These are phyloP conservation scores for Conopomorpha cramerella DNA, from an alignment of 1,140 invertebrate species.

Conservation along the genomic window DNA sequence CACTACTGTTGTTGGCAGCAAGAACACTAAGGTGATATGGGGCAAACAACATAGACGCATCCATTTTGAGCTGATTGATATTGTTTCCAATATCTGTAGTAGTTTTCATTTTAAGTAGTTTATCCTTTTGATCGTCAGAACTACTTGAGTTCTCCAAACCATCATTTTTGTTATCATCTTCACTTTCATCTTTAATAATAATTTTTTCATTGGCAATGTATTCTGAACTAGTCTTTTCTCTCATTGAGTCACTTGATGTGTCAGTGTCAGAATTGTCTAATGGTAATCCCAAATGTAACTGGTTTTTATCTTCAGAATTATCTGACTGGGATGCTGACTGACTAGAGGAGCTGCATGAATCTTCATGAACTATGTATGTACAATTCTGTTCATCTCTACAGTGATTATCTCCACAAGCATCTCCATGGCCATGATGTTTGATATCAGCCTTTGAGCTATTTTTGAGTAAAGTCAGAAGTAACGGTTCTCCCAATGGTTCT, in stretches of 20 bases:
- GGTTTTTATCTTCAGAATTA: conserved; percentile 48
- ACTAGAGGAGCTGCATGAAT: conserved; percentile 32
- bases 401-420: conserved; percentile 10
- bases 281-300: conserved; percentile 33
- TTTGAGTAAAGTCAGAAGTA: conserved; percentile 37
- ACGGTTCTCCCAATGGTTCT: conserved; percentile 27
- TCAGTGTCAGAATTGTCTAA: conserved; percentile 49
- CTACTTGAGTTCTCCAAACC: no score
- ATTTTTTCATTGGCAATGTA: conserved; percentile 40
- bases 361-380: conserved; percentile 47
- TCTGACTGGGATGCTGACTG: conserved; percentile 31
- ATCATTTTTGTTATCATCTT: no score
- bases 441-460: conserved; percentile 17
- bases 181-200: conserved; percentile 3
- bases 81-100: no score
- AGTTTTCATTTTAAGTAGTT: no score
- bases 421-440: conserved; percentile 10
- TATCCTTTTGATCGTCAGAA: no score
- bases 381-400: conserved; percentile 36
- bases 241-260: conserved; percentile 41
- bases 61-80: no score
- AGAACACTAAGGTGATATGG: no score
- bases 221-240: conserved; percentile 40
- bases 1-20: conserved; percentile 29
- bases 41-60: no score